phyloP scores from a whole-genome alignment of 2,888 invertebrate species.

The Acanthoscelides obtectus region DNA sequence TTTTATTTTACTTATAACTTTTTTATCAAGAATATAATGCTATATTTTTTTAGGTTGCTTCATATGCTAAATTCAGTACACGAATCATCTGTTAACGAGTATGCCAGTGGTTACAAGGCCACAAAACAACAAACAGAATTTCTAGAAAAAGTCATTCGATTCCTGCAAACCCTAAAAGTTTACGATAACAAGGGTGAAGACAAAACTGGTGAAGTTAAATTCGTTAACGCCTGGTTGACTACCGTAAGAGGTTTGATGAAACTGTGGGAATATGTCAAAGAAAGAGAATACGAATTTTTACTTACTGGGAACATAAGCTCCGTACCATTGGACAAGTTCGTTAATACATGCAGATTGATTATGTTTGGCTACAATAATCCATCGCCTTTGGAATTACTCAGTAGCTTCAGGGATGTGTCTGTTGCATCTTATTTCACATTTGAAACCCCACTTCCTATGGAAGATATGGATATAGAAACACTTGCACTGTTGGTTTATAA shows the following conservation, averaged over 20 bases:
- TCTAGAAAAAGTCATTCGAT: not conserved
- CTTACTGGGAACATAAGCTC: slow-evolving; percentile 9
- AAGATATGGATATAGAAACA: not conserved
- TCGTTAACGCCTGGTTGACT: slow-evolving; percentile 11
- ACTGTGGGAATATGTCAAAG: slow-evolving; percentile 10
- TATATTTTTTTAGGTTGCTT: slow-evolving; percentile 4
- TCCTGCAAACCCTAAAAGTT: slow-evolving; percentile 5
- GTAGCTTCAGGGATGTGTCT: not conserved
- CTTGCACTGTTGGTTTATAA: not conserved
- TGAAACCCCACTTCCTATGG: not conserved
- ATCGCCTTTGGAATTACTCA: not conserved
- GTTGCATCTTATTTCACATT: not conserved
- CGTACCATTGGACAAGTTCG: slow-evolving; percentile 9
- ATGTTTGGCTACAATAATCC: not conserved
- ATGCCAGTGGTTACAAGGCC: slow-evolving; percentile 7
- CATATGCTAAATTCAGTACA: slow-evolving; percentile 9
- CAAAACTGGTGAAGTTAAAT: slow-evolving; percentile 9
- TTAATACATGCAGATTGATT: not conserved
- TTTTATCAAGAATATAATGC: too few species aligned
- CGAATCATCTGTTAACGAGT: slow-evolving; percentile 4
- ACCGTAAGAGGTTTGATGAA: slow-evolving; percentile 10
- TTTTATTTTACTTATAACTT: too few species aligned
- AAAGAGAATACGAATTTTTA: slow-evolving; percentile 1
- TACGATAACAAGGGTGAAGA: slow-evolving; percentile 4
- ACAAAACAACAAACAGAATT: slow-evolving; percentile 8